phyloP scores from a whole-genome alignment of 1,140 invertebrate species.

The Pentalonia nigronervosa region DNA sequence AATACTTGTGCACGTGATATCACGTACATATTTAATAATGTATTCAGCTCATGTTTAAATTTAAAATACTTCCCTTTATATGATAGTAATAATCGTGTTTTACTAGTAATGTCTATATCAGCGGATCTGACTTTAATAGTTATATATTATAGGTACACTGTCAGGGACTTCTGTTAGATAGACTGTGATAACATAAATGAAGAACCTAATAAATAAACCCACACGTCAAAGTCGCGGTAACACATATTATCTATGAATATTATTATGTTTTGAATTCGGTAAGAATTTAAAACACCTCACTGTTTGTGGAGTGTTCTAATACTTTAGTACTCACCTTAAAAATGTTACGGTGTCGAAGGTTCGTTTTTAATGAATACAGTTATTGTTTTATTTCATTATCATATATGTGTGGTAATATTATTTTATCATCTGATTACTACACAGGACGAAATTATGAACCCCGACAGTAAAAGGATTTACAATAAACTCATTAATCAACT shows the following conservation, averaged over 20 bases:
- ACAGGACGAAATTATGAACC: not conserved
- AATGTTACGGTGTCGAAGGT: not conserved
- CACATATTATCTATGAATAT: not conserved
- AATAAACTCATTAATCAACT: not conserved
- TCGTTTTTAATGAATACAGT: not conserved
- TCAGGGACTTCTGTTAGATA: not conserved
- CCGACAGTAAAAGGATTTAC: not conserved
- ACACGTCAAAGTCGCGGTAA: constrained; percentile 4
- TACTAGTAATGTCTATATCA: constrained; percentile 28
- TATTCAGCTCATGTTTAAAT: constrained; percentile 36
- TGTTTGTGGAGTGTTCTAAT: not conserved
- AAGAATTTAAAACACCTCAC: not conserved
- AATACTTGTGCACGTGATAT: not conserved
- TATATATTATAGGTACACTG: not conserved
- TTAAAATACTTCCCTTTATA: constrained; percentile 34
- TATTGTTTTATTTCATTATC: not conserved
- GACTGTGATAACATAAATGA: not conserved
- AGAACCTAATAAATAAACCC: not conserved
- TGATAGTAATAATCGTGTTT: not conserved
- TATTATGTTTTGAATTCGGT: not conserved
- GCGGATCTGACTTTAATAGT: not conserved
- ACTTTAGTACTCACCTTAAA: not conserved
- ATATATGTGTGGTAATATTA: not conserved
- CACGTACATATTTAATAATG: constrained; percentile 20
- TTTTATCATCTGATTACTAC: too few species aligned